Percentiles rank a stretch among this genome's conserved stretches.
Evolutionary conservation across 2,888 invertebrate genomes (phyloP).

Genomic region (Lydus trimaculatus): DNA sequence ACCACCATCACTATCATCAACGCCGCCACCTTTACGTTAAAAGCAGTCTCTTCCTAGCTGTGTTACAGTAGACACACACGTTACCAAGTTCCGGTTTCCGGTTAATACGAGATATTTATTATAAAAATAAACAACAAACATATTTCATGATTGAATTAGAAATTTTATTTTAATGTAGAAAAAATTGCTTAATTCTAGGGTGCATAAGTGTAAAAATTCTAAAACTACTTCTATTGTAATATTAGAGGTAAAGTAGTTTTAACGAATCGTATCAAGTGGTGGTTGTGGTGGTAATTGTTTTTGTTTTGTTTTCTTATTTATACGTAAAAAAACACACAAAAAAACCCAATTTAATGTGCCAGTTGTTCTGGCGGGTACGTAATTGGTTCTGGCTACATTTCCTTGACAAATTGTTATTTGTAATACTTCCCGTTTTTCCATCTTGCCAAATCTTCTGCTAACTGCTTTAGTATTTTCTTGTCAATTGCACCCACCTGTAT

Average conservation of each 20-base stretch:
- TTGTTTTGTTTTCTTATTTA: background rate
- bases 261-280: background rate
- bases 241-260: background rate
- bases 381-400: constrained; percentile 7
- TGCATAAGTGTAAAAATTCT: background rate
- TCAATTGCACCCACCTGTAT: constrained; percentile 19
- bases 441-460: constrained; percentile 18
- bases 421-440: constrained; percentile 8
- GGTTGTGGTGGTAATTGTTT: background rate
- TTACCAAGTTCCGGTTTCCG: constrained; percentile 25
- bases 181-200: background rate
- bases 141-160: background rate
- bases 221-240: background rate
- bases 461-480: constrained; percentile 8
- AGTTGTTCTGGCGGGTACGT: background rate
- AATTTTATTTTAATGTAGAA: background rate
- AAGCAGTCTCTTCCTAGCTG: constrained; percentile 37
- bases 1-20: constrained; percentile 15
- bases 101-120: constrained; percentile 10
- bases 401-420: constrained; percentile 20
- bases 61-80: constrained; percentile 32
- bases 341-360: background rate
- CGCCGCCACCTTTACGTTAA: background rate
- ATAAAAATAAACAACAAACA: background rate
- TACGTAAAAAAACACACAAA: background rate